Base-by-base conservation (phyloP, 2,113 vertebrate species). In the Ancistrus triradiatus region DNA sequence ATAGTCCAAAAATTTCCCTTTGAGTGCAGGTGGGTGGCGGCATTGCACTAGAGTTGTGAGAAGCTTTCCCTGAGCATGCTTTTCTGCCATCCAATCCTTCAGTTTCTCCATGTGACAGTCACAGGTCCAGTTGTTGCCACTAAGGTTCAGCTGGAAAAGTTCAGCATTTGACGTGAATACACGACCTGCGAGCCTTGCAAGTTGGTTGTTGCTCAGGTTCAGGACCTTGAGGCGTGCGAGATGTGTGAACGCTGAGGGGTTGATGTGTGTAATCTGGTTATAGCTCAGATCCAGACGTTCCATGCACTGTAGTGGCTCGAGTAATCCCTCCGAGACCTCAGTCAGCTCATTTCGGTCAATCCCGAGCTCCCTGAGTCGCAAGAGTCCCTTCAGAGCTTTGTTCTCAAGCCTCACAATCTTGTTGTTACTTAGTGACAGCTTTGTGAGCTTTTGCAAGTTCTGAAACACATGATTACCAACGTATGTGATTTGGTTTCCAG, bases 71-170 rank as follows among this genome's bases (percentile, higher is more conserved):
- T 89, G 89, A 6, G 92, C 81, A 43, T 92, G 94, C 55, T 85
- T 90, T 14, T 82, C 68, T 1, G 80, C 89, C 86, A 97, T 87
- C 94, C 94, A 96, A 55, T 63, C 85, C 76, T 91, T 94, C 72
- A 97, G 77, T 44, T 87, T 86, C 4, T 87, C 80, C 40, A 97
- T 80, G 21, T 84, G 86, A 63, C 95, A 98, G 79, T 97, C 92
- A 4, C 95, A 98, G 2, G 82, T 95, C 95, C 95, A 98, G 76
- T 90, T 85, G 8, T 98, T 97, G 33, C 91, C 93, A 6, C 91
- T 91, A 68, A 98, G 86, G 68, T 95, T 91, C 64, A 98, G 69
- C 55, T 90, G 83, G 66, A 91, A 90, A 61, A 97, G 90, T 3
- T 80, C 81, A 0, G 77, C 79, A 76, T 88, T 97, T 44, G 90